Evolutionary conservation across 2,888 invertebrate species (phyloP).

Genomic region (Lasius fuliginosus): DNA sequence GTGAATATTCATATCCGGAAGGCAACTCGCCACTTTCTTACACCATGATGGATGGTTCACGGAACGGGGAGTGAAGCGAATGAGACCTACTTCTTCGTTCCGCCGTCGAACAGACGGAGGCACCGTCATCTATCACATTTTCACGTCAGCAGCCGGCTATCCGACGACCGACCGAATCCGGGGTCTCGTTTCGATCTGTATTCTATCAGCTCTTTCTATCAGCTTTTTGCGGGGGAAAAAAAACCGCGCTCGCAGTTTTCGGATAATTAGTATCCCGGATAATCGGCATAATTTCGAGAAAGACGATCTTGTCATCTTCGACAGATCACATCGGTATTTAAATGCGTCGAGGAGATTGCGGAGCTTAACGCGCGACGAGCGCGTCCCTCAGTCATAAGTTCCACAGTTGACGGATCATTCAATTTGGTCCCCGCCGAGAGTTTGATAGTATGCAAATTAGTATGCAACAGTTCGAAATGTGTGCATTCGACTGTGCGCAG

Average conservation of each 20-base stretch:
- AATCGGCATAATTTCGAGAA: conserved; percentile 11
- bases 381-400: conserved; percentile 62
- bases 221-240: background rate
- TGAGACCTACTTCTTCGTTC: conserved; percentile 73
- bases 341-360: conserved; percentile 65
- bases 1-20: conserved; percentile 78
- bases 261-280: conserved; percentile 16
- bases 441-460: conserved; percentile 75
- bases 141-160: conserved; percentile 60
- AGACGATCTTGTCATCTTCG: conserved; percentile 25
- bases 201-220: background rate
- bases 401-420: conserved; percentile 70
- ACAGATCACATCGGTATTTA: conserved; percentile 31
- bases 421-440: conserved; percentile 67
- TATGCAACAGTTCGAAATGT: conserved; percentile 60
- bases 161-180: background rate
- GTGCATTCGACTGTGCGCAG: conserved; percentile 52
- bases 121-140: conserved; percentile 75
- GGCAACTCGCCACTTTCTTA: conserved; percentile 74
- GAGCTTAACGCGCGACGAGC: conserved; percentile 45
- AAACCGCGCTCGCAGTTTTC: background rate
- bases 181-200: background rate
- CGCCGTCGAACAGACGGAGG: conserved; percentile 66
- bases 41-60: conserved; percentile 76
- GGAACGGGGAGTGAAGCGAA: conserved; percentile 66